Evolutionary conservation across 1,140 invertebrate species (phyloP), one percentile per base, ranked within the genome.

Genomic region (Thaumetopoea pityocampa): DNA sequence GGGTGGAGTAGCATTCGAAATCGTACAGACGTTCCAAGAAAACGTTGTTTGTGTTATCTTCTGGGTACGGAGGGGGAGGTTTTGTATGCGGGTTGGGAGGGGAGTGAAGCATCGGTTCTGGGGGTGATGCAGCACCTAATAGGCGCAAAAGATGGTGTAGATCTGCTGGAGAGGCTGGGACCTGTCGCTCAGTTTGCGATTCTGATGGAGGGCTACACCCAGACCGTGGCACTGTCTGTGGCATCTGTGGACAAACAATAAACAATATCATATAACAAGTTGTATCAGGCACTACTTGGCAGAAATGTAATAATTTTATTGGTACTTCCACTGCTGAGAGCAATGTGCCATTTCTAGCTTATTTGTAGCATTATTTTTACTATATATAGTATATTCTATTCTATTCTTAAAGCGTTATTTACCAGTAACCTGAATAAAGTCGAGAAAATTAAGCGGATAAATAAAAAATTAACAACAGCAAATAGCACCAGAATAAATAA

Each of bases 171-270:
- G 89, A 86, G 48, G 88, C 61, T 46, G 88, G 86, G 17, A 87
- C 85, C 49, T 89, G 84, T 52, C 83, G 73, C 48, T 87, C 87
- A 59, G 88, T 87, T 47, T 92, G 90, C 48, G 94, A 85, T 14
- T 94, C 87, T 17, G 93, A 94, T 59, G 92, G 90, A 38, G 90
- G 88, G 68, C 90, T 92, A 67, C 89, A 90, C 74, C 90, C 89
- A 55, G 91, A 88, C 46, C 91, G 88, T 14, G 92, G 92, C 63
- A 93, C 92, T 40, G 89, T 92, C 83, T 94, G 93, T 83, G 92
- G 91, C 93, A 94, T 94, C 93, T 94, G 90, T 17, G 86, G 87
- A 74, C 71, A 81, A 79, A 29, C 44, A 47, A 42, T 9, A 30
- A 14, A 24, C 8, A 28, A 12, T 35, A 12, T 29, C 23, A n/a